phyloP scores from a whole-genome alignment of 2,888 invertebrate genomes.

The Athalia rosae region DNA sequence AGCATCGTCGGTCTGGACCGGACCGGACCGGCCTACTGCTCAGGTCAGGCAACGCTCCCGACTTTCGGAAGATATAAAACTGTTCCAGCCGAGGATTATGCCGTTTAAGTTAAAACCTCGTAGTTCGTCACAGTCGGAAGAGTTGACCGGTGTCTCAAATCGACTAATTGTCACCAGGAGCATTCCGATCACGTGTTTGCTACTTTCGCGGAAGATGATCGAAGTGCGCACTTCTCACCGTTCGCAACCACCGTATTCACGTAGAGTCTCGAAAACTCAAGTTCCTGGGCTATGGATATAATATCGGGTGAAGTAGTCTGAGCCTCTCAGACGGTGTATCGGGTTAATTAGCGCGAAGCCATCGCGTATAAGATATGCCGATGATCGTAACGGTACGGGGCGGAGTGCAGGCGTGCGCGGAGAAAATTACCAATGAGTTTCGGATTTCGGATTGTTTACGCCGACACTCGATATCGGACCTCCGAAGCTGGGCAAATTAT shows the following conservation, averaged over 20 bases:
- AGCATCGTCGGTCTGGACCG: too few species aligned
- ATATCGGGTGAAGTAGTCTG: not conserved
- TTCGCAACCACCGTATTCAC: not conserved
- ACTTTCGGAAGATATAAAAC: too few species aligned
- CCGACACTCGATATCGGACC: not conserved
- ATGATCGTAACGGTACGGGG: conserved; percentile 6
- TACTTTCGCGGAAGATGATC: not conserved
- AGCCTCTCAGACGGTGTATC: not conserved
- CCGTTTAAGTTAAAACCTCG: too few species aligned
- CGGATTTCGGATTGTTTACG: not conserved
- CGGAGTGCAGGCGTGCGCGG: not conserved
- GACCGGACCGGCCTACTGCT: too few species aligned
- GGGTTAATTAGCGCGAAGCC: conserved; percentile 17
- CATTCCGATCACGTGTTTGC: not conserved
- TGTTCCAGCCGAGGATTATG: too few species aligned
- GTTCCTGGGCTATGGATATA: conserved; percentile 3
- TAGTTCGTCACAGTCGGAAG: too few species aligned
- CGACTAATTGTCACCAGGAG: too few species aligned
- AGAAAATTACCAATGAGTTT: not conserved
- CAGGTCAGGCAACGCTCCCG: too few species aligned
- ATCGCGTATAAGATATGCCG: conserved; percentile 12
- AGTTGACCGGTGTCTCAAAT: too few species aligned
- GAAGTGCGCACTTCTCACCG: not conserved
- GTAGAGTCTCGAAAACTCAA: not conserved
- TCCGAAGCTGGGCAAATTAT: not conserved